These are phyloP conservation scores for Pammene fasciana DNA, from an alignment of 2,888 invertebrate genomes.

Conservation along the genomic window DNA sequence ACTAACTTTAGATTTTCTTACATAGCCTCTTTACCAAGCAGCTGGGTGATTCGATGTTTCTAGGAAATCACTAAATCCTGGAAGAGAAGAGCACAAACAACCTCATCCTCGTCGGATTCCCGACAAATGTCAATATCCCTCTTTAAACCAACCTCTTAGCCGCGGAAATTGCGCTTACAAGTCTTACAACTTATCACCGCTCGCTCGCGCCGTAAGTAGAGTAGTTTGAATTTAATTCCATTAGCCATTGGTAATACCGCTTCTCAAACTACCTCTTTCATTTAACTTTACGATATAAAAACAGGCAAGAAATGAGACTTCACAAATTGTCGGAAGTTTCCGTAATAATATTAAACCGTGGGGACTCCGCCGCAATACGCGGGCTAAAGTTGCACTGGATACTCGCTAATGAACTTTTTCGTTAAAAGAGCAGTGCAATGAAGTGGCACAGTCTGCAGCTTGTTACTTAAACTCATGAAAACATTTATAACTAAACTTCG, in stretches of 20 bases:
- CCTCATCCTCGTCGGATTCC: slow-evolving; percentile 48
- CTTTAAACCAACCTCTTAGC: slow-evolving; percentile 45
- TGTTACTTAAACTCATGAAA: slow-evolving; percentile 33
- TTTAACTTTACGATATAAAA: slow-evolving; percentile 69
- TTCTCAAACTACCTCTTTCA: slow-evolving; percentile 62
- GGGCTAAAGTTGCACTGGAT: slow-evolving; percentile 43
- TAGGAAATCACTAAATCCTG: slow-evolving; percentile 67
- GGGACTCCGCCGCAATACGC: slow-evolving; percentile 41
- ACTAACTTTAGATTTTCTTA: background rate
- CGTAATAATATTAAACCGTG: slow-evolving; percentile 48
- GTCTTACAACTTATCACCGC: slow-evolving; percentile 39
- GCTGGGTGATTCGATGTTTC: slow-evolving; percentile 23
- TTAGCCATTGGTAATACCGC: slow-evolving; percentile 57
- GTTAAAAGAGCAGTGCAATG: slow-evolving; percentile 31
- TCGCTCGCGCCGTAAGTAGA: slow-evolving; percentile 45
- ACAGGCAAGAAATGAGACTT: slow-evolving; percentile 58
- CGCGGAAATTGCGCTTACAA: slow-evolving; percentile 46
- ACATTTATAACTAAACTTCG: slow-evolving; percentile 6
- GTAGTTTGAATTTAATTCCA: slow-evolving; percentile 61
- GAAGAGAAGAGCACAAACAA: slow-evolving; percentile 56
- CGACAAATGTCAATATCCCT: slow-evolving; percentile 55
- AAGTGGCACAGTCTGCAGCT: slow-evolving; percentile 19
- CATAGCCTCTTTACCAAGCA: slow-evolving; percentile 43
- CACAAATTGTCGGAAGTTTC: slow-evolving; percentile 60
- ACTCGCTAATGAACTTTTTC: slow-evolving; percentile 38